A percentile compares a stretch with the other conserved stretches of the same genome.
Conservation (phyloP, 2,888 invertebrate species). For the Drosophila dives region DNA sequence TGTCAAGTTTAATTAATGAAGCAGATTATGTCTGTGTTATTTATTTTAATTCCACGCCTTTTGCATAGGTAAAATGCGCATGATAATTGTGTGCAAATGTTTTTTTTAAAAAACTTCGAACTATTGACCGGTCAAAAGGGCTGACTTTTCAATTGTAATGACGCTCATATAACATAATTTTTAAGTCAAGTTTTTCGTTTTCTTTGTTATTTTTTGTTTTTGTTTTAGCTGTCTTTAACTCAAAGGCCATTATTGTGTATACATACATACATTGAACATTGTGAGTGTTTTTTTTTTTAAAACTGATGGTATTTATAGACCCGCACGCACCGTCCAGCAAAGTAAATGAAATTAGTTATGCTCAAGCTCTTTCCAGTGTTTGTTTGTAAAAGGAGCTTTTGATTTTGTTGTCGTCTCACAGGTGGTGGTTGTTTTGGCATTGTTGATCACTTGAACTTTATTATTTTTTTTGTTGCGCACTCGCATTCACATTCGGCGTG, state of each 20-base stretch:
- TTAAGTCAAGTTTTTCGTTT: not conserved
- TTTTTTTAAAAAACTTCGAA: not conserved
- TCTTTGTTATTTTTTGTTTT: not conserved
- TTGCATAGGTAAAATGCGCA: not conserved
- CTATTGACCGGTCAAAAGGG: not conserved
- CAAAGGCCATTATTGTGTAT: not conserved
- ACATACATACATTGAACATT: not conserved
- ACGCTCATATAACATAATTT: not conserved
- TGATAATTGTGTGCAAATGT: not conserved
- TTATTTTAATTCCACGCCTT: not conserved
- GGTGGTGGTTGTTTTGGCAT: conserved; percentile 19
- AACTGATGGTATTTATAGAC: conserved; percentile 61
- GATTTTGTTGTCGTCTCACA: conserved; percentile 31
- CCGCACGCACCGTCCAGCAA: conserved; percentile 11
- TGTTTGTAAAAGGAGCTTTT: conserved; percentile 43
- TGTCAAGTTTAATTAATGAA: conserved; percentile 63
- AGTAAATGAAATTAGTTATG: conserved; percentile 16
- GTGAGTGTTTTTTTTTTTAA: conserved; percentile 23
- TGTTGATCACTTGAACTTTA: conserved; percentile 7
- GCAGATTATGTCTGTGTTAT: conserved; percentile 9
- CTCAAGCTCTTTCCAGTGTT: conserved; percentile 52
- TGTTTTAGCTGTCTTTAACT: conserved; percentile 1
- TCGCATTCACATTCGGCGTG: conserved; percentile 23
- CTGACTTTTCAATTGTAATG: not conserved
- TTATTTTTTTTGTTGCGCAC: conserved; percentile 11